Percentiles rank a stretch among this genome's conserved stretches.
Evolutionary conservation across 2,888 invertebrate genomes (phyloP).

Genomic region (Drosophila maculinotata): DNA sequence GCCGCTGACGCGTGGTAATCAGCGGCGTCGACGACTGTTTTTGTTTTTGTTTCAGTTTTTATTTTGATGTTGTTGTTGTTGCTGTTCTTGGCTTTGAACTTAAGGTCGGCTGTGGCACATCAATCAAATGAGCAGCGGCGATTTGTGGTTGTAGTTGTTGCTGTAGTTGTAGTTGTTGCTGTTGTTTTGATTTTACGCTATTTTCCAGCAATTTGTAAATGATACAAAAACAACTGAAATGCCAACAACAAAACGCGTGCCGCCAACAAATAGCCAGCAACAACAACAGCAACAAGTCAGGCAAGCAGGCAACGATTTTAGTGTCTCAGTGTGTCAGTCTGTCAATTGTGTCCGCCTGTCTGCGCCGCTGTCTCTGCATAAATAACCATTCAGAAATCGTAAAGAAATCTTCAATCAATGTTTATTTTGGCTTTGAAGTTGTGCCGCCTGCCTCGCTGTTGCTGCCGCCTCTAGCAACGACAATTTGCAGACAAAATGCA

Average conservation of each 20-base stretch:
- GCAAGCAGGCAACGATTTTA: slow-evolving; percentile 70
- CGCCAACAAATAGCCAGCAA: slow-evolving; percentile 38
- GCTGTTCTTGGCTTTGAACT: slow-evolving; percentile 78
- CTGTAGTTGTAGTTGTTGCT: slow-evolving; percentile 32
- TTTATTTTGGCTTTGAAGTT: slow-evolving; percentile 75
- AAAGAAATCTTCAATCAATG: slow-evolving; percentile 82
- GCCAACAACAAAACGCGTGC: slow-evolving; percentile 60
- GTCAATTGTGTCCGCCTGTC: slow-evolving; percentile 70
- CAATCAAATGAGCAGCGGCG: slow-evolving; percentile 71
- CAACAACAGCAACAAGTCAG: slow-evolving; percentile 37
- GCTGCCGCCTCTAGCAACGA: slow-evolving; percentile 65
- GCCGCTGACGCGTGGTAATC: slow-evolving; percentile 75
- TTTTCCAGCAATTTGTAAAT: slow-evolving; percentile 79
- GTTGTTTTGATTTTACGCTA: slow-evolving; percentile 64
- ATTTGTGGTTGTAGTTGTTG: slow-evolving; percentile 50
- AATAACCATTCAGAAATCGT: slow-evolving; percentile 82
- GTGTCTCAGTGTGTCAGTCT: slow-evolving; percentile 82
- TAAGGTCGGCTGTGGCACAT: slow-evolving; percentile 71
- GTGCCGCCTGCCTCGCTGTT: slow-evolving; percentile 46
- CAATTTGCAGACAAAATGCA: slow-evolving; percentile 80
- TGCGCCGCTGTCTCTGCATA: slow-evolving; percentile 71
- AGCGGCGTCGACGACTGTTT: slow-evolving; percentile 30
- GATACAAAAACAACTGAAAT: slow-evolving; percentile 52
- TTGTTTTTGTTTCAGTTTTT: slow-evolving; percentile 14
- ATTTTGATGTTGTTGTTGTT: slow-evolving; percentile 16